These are phyloP conservation scores for Erethizon dorsatum DNA, from an alignment of 2,797 vertebrate species.

Conservation along the genomic window DNA sequence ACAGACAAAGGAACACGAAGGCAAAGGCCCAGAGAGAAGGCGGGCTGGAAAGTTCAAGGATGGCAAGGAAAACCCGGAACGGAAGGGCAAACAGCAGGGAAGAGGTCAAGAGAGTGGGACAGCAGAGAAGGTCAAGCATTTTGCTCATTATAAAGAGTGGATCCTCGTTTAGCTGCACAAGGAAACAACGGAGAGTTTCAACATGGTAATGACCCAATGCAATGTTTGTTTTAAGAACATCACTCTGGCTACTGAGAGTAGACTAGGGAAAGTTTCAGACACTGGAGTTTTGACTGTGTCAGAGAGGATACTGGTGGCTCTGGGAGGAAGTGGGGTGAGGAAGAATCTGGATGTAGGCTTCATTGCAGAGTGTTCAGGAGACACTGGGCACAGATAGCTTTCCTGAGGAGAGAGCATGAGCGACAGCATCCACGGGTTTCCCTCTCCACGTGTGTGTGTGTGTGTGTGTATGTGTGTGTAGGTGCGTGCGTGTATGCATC, in stretches of 20 bases:
- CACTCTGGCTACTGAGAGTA: neutral
- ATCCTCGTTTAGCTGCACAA: neutral
- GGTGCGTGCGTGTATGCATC: no score
- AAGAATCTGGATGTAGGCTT: neutral
- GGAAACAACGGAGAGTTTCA: neutral
- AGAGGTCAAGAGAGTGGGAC: rapidly evolving
- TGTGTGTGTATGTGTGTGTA: neutral
- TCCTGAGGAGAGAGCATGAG: neutral
- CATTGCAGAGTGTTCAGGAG: neutral
- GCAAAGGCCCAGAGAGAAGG: neutral
- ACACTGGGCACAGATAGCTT: rapidly evolving
- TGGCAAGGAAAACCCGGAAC: neutral
- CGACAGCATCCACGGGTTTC: rapidly evolving
- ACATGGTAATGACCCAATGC: neutral
- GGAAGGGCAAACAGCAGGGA: neutral
- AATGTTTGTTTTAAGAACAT: neutral
- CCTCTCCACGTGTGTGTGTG: neutral
- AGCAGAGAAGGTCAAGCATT: rapidly evolving
- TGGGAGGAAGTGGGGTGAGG: neutral
- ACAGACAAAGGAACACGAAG: neutral
- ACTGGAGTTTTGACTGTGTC: neutral
- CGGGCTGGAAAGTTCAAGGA: neutral
- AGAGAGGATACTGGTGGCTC: neutral
- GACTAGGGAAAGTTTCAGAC: neutral
- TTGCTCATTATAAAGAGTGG: neutral